phyloP scores from a whole-genome alignment of 2,888 invertebrate genomes.

The Argynnis bischoffii region DNA sequence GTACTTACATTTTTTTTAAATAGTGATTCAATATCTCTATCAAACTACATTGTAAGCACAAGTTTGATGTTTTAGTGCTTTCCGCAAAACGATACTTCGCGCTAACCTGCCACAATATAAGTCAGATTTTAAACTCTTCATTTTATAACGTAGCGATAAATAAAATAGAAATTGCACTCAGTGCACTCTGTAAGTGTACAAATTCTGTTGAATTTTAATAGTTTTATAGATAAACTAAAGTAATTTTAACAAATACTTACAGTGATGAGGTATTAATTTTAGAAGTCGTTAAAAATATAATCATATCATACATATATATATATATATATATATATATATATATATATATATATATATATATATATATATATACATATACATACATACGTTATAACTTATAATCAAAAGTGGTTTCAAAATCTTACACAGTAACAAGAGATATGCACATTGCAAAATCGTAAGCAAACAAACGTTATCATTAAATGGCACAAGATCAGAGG shows the following conservation, averaged over 20 bases:
- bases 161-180: no score
- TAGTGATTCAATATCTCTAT: background rate
- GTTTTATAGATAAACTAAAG: background rate
- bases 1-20: background rate
- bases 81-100: constrained; percentile 4
- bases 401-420: background rate
- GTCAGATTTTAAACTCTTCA: constrained; percentile 3
- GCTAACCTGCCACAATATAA: constrained; percentile 33
- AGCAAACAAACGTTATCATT: constrained; percentile 19
- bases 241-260: background rate
- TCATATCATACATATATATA: no score
- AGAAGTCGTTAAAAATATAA: no score
- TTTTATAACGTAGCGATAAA: no score
- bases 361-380: no score
- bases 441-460: background rate
- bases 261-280: background rate
- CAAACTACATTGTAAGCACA: background rate
- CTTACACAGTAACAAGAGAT: background rate
- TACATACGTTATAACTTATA: no score
- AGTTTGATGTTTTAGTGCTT: constrained; percentile 1
- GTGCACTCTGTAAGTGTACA: no score
- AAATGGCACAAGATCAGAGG: constrained; percentile 8
- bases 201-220: no score
- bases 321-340: no score
- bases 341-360: no score